Percentiles rank a stretch among this genome's conserved stretches.
Conservation (phyloP, 2,888 invertebrate species). For the Syrista parreyssii region DNA sequence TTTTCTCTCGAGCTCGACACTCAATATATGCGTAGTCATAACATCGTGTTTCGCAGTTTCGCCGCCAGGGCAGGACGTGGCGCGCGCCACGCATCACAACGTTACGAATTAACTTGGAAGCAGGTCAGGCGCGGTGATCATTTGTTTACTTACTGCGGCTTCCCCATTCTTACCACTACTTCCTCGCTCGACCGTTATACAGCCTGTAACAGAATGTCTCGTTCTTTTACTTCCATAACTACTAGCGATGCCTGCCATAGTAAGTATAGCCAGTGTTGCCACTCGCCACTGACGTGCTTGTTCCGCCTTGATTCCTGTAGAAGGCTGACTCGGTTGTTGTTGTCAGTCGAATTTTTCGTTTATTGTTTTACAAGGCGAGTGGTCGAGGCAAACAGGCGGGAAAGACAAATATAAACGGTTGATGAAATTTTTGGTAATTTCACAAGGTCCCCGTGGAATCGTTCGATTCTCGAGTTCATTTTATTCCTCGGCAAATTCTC, state of each 20-base stretch:
- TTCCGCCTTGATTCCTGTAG: too few relatives aligned
- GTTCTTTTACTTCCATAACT: background rate
- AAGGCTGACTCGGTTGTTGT: too few relatives aligned
- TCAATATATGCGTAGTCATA: background rate
- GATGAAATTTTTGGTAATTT: too few relatives aligned
- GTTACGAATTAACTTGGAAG: background rate
- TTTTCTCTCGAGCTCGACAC: too few relatives aligned
- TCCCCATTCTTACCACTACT: background rate
- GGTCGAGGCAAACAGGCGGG: too few relatives aligned
- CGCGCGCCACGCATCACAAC: background rate
- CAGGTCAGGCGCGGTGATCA: background rate
- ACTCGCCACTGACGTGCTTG: background rate
- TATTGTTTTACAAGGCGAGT: too few relatives aligned
- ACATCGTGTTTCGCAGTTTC: background rate
- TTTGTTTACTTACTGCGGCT: background rate
- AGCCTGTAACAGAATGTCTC: background rate
- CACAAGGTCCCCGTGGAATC: too few relatives aligned
- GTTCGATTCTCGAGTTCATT: too few relatives aligned
- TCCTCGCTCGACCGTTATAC: background rate
- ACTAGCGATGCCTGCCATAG: background rate
- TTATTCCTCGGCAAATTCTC: too few relatives aligned
- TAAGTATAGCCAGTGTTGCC: background rate
- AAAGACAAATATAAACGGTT: too few relatives aligned
- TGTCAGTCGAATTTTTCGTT: too few relatives aligned
- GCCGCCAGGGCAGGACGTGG: background rate